Percentiles rank a stretch among this genome's conserved stretches.
These are phyloP conservation scores for Sylvilagus floridanus DNA, from an alignment of 2,797 vertebrate genomes.

Conservation along the genomic window DNA sequence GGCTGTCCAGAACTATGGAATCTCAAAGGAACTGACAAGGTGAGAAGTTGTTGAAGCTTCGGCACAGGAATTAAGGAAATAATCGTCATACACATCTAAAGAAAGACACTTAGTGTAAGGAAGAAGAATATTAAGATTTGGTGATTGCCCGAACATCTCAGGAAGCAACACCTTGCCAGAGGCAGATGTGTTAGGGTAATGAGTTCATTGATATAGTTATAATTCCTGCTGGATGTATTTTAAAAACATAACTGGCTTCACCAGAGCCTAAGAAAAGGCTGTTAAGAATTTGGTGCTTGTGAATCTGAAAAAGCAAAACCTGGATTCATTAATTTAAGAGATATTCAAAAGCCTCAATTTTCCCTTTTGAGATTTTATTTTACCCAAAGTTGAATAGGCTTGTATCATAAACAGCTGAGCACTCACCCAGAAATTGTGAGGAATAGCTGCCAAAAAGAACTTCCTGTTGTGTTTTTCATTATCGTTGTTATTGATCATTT, in stretches of 20 bases:
- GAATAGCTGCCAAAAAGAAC: not conserved
- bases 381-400: not conserved
- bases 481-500: conserved; percentile 29
- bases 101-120: not conserved
- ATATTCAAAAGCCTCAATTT: not conserved
- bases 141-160: conserved; percentile 2
- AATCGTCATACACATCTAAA: conserved; percentile 1
- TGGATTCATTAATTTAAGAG: conserved; percentile 45
- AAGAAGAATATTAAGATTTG: not conserved
- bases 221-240: conserved; percentile 8
- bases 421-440: not conserved
- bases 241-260: not conserved
- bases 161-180: not conserved
- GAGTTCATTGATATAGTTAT: not conserved
- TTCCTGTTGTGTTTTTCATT: conserved; percentile 2
- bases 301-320: not conserved
- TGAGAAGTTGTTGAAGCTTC: not conserved
- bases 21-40: not conserved
- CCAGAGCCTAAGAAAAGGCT: conserved; percentile 11
- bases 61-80: not conserved
- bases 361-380: not conserved
- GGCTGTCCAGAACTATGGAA: not conserved
- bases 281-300: not conserved
- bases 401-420: not conserved
- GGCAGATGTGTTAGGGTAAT: not conserved